These are phyloP conservation scores for Nothoprocta pentlandii DNA, from an alignment of 2,113 vertebrate genomes.

Conservation along the genomic window DNA sequence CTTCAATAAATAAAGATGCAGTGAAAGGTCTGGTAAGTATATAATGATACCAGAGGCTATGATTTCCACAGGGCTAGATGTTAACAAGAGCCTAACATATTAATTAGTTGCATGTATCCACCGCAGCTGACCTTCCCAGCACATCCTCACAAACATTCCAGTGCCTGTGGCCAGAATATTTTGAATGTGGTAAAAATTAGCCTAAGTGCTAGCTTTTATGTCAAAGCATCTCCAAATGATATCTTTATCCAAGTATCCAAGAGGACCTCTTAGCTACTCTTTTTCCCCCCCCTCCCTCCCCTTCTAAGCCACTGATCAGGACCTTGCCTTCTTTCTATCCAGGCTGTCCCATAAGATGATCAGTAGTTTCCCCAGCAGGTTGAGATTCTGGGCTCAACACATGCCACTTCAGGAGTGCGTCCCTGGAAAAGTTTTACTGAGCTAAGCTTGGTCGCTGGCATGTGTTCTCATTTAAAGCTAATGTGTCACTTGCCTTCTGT, in stretches of 20 bases:
- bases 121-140: not conserved
- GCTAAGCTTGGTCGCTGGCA: not conserved
- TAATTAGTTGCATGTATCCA: not conserved
- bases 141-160: not conserved
- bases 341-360: not conserved
- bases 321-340: not conserved
- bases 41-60: not conserved
- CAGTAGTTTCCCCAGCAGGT: not conserved
- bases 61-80: not conserved
- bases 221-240: not conserved
- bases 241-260: not conserved
- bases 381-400: not conserved
- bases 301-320: not conserved
- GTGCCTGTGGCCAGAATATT: not conserved
- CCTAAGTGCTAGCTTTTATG: not conserved
- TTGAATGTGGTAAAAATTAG: not conserved
- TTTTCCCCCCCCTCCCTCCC: too few species aligned
- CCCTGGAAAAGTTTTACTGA: not conserved
- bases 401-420: not conserved
- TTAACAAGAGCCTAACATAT: not conserved
- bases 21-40: slow-evolving; percentile 47
- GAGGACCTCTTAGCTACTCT: not conserved
- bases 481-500: not conserved
- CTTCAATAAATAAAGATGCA: not conserved
- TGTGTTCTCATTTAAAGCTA: not conserved